Evolutionary conservation across 2,888 invertebrate genomes (phyloP), one percentile per base, ranked within the genome.

Genomic region (Thalpophila matura): DNA sequence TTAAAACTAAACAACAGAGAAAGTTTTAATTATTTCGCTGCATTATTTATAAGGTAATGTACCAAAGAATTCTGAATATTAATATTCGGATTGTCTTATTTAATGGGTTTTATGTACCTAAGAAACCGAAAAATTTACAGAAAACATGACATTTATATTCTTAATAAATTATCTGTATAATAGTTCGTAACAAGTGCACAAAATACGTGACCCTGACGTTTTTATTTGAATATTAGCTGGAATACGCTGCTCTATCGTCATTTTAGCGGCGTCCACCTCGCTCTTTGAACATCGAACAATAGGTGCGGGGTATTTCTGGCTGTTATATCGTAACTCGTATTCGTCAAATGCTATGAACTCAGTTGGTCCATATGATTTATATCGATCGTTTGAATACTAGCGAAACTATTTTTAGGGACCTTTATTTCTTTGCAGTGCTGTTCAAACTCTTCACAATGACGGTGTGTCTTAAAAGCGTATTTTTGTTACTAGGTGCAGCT

Each of bases 281-380:
- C 66, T 56, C 63, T 57, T 62, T 79, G 88, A 89, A 86, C 86
- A 87, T 79, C 79, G 82, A 89, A 91, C 89, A 89, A 89, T 88
- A 82, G 84, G 76, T 76, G 22, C 67, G 43, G 80, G 84, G 82
- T 89, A 88, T 90, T 87, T 85, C 66, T 71, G 83, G 75, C 74
- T 81, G 80, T 74, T 64, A 55, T 74, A 79, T 74, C 76, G 69
- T 71, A 76, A 71, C 67, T 73, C 68, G 74, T 69, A 84, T 83
- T 79, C 80, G 79, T 85, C 80, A 81, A 80, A 81, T 63, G 70
- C 67, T 76, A 61, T 61, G 81, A 77, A 77, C 73, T 76, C 73
- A 45, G 60, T 59, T 70, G 50, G 75, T 55, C 46, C 46, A 45
- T 66, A 53, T 72, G 68, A 72, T 60, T 62, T 77, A 68, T 77